Conservation (phyloP, 2,113 vertebrate species). For the Phoxinus phoxinus region DNA sequence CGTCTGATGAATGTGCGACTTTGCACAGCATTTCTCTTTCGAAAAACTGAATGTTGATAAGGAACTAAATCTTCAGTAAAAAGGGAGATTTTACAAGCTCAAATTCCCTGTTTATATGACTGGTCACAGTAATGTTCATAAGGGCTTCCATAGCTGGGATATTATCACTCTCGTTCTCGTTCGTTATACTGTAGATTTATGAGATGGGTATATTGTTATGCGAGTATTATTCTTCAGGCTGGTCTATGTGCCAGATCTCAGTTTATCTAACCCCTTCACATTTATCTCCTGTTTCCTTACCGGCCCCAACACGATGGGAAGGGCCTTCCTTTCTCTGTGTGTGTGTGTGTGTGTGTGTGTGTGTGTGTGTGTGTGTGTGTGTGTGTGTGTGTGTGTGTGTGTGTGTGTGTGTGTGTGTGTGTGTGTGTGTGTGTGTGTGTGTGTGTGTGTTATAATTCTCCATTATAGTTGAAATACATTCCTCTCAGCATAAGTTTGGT, state of each 20-base stretch:
- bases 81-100: slow-evolving; percentile 6
- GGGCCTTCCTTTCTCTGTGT: slow-evolving; percentile 39
- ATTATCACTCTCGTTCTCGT: slow-evolving; percentile 8
- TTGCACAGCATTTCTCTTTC: slow-evolving; percentile 9
- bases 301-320: slow-evolving; percentile 33
- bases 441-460: slow-evolving; percentile 21
- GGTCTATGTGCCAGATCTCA: slow-evolving; percentile 37
- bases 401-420: slow-evolving; percentile 27
- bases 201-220: slow-evolving; percentile 34
- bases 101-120: slow-evolving; percentile 30
- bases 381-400: not conserved
- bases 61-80: not conserved
- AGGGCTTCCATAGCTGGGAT: not conserved
- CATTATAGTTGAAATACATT: not conserved
- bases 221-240: slow-evolving; percentile 44
- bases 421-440: not conserved
- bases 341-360: not conserved
- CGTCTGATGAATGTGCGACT: not conserved
- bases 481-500: too few relatives aligned
- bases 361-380: slow-evolving; percentile 16
- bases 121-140: slow-evolving; percentile 26
- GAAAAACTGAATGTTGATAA: not conserved
- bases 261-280: slow-evolving; percentile 55
- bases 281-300: slow-evolving; percentile 55
- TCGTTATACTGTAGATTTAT: slow-evolving; percentile 43